Conservation (phyloP, 2,113 vertebrate species). For the Silurus asotus region DNA sequence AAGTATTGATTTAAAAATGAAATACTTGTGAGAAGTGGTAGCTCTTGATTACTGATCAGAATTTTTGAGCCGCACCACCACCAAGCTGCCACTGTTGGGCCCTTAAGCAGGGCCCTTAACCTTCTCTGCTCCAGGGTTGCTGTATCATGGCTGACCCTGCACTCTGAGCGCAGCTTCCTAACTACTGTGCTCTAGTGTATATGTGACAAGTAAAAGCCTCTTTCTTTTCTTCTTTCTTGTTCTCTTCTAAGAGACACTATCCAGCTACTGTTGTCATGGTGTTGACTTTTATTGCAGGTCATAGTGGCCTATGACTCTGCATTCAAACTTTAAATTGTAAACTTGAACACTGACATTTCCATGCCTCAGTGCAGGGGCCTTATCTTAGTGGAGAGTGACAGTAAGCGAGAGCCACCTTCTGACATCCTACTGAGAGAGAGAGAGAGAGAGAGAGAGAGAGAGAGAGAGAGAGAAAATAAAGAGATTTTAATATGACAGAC, state of each 20-base stretch:
- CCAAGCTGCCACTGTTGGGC: no score
- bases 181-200: no score
- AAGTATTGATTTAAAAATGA: conserved; percentile 49
- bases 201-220: no score
- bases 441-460: conserved; percentile 25
- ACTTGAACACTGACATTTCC: conserved; percentile 76
- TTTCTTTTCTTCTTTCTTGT: no score
- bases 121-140: no score
- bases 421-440: conserved; percentile 39
- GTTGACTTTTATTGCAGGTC: conserved; percentile 70
- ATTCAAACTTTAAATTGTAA: conserved; percentile 63
- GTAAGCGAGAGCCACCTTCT: conserved; percentile 43
- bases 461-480: background rate
- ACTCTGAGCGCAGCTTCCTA: no score
- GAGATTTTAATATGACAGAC: conserved; percentile 32
- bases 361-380: conserved; percentile 60
- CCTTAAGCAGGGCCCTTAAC: no score
- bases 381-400: conserved; percentile 51
- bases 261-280: conserved; percentile 67
- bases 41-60: no score
- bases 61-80: no score
- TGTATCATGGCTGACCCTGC: no score
- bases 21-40: no score
- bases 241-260: conserved; percentile 56
- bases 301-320: conserved; percentile 67